phyloP scores from a whole-genome alignment of 2,113 vertebrate species.

The Elgaria multicarinata region DNA sequence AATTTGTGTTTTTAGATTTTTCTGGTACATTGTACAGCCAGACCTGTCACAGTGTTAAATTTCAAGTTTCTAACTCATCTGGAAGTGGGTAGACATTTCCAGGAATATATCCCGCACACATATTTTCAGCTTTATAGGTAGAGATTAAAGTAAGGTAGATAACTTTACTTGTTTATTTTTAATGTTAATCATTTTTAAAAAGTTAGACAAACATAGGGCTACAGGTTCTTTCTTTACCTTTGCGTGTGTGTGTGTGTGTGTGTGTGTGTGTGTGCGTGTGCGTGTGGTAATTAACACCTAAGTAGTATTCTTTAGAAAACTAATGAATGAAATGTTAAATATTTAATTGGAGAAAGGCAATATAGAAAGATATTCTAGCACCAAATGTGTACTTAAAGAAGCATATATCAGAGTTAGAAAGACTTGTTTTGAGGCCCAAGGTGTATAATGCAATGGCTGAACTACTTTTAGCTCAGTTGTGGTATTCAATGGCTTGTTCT shows the following conservation, averaged over 20 bases:
- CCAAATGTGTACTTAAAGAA: not conserved
- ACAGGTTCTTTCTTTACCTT: not conserved
- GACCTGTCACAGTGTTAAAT: no score
- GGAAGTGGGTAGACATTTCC: no score
- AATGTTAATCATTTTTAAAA: not conserved
- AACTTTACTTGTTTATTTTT: not conserved
- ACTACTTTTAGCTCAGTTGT: not conserved
- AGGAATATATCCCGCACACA: no score
- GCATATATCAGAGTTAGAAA: no score
- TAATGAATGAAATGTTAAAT: not conserved
- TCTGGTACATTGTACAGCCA: no score
- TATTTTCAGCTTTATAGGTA: no score
- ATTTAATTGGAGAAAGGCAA: not conserved
- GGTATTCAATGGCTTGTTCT: slow-evolving; percentile 25
- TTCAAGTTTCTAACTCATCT: no score
- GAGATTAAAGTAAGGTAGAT: no score
- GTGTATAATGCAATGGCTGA: not conserved
- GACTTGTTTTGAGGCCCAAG: not conserved
- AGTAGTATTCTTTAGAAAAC: not conserved
- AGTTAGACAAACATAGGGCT: not conserved
- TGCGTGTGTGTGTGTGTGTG: no score
- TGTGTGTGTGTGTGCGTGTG: no score
- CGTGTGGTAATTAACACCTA: not conserved
- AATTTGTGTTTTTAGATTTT: no score
- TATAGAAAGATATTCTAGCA: not conserved